These are phyloP conservation scores for Sebastes paucispinis DNA, from an alignment of 2,797 vertebrate genomes.

Conservation along the genomic window DNA sequence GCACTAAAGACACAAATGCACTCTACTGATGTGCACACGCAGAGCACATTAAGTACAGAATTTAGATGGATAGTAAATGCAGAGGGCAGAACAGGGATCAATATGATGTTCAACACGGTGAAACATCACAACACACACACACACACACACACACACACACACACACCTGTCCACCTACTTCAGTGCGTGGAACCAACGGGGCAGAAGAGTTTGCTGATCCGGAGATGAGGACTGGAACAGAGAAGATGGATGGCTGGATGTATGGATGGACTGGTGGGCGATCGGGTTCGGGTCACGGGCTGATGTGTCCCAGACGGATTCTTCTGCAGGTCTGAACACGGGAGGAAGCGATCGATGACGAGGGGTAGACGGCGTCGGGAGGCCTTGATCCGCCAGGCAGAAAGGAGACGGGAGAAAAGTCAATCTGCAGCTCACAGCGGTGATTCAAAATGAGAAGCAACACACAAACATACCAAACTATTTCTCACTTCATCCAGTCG, in stretches of 20 bases:
- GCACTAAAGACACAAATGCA: too few relatives aligned
- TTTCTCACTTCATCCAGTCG: background rate
- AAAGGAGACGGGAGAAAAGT: conserved; percentile 39
- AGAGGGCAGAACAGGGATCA: background rate
- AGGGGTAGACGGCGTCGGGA: background rate
- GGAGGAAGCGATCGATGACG: conserved; percentile 47
- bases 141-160: background rate
- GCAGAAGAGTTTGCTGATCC: conserved; percentile 1
- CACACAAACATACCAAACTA: background rate
- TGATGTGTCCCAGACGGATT: conserved; percentile 35
- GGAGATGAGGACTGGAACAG: background rate
- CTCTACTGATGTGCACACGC: too few relatives aligned
- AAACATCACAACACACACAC: background rate
- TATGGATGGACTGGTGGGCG: background rate
- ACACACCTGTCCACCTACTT: background rate
- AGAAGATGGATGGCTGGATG: background rate
- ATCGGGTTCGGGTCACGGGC: conserved; percentile 44
- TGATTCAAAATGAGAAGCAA: background rate
- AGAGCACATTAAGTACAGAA: background rate
- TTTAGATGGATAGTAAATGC: background rate
- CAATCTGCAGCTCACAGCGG: conserved; percentile 44
- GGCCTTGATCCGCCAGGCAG: conserved; percentile 52
- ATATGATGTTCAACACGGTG: conserved; percentile 4
- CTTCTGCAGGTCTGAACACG: conserved; percentile 41
- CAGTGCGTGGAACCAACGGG: background rate